Base-by-base conservation (phyloP, 2,888 invertebrate species). In the Heliconius aoede region DNA sequence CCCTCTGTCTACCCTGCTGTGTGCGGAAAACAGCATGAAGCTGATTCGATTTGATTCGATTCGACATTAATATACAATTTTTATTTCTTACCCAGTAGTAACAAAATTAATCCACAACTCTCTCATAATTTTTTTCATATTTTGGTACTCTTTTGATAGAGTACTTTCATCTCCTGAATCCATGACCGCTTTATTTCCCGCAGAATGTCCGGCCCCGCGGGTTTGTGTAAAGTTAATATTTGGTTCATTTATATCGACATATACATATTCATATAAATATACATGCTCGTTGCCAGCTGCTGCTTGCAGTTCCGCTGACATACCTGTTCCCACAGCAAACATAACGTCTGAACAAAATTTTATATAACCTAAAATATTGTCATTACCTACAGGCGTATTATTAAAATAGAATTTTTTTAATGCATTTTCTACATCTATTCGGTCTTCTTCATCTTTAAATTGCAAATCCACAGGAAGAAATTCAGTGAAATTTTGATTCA, bases 311-410 rank as follows among this genome's bases (percentile, higher is more conserved):
- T 85, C 84, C 0, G 85, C 80, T 0, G 87, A 82, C 76, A 84
- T 78, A 8, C 88, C 64, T 18, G 83, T 83, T 1, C 87, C 79
- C 76, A 84, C 85, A 0, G 80, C 78, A 74, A 90, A 88, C 4
- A 84, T 61, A 0, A 84, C 69, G 94, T 96, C 94, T 4, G 87
- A 81, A 65, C 85, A 87, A 67, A 83, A 91, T 76, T 90, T 81
- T 1, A 90, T 80, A 64, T 82, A 90, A 4, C 73, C 72, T n/a
- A 86, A 78, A 72, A 89, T 77, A 40, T 81, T 85, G 0, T 85
- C 80, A 4, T 84, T 80, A 2, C 67, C 80, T 0, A 90, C 78
- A 0, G 83, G 76, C 30, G 86, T 78, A 1, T 85, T 78, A 5
- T 86, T 88, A 77, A 86, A 86, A 64, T 85, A 87, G 72, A 83